Base-by-base conservation (phyloP, 2,113 vertebrate species). In the Ondatra zibethicus region DNA sequence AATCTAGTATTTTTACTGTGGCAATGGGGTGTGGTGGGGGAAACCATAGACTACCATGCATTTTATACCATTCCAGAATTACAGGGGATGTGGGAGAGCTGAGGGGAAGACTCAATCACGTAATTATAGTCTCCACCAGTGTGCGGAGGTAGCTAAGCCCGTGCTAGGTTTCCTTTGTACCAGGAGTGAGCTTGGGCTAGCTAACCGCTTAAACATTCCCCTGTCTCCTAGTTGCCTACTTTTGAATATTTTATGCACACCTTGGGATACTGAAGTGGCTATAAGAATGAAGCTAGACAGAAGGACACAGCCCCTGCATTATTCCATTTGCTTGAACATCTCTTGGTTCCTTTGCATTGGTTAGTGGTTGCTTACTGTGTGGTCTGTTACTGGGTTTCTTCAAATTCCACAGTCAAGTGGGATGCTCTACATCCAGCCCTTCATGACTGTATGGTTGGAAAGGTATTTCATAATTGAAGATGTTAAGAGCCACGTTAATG, bases 51-150 rank as follows among this genome's bases (percentile, higher is more conserved):
- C 84, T 88, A 92, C n/a, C 27, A 73, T 84, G 10, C 33, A 92
- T 78, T 92, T 95, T 82, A 86, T 65, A 68, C 89, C 66, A 55
- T 89, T 95, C 78, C 55, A 92, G 72, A 96, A 91, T 97, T 95
- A 70, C 47, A 94, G 80, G 13, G 72, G 61, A 77, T 96, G 92
- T 95, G 88, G 87, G 55, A 92, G 95, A 95, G 70, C 84, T 47
- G 63, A 92, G n/a, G 77, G 29, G 73, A 95, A 92, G 55, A 76
- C 29, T 87, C 92, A 92, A 33, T 86, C 36, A 93, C 70, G 88
- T 96, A 94, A 97, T 97, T 93, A 84, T 7, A 94, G 66, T 94
- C 33, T 82, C 33, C n/a, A 88, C 10, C 84, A 94, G 55, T 2
- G 27, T 80, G 72, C 7, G 7, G 65, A 95, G 77, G 72, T 76